Evolutionary conservation across 2,113 vertebrate genomes (phyloP).

Genomic region (Amphilophus citrinellus): DNA sequence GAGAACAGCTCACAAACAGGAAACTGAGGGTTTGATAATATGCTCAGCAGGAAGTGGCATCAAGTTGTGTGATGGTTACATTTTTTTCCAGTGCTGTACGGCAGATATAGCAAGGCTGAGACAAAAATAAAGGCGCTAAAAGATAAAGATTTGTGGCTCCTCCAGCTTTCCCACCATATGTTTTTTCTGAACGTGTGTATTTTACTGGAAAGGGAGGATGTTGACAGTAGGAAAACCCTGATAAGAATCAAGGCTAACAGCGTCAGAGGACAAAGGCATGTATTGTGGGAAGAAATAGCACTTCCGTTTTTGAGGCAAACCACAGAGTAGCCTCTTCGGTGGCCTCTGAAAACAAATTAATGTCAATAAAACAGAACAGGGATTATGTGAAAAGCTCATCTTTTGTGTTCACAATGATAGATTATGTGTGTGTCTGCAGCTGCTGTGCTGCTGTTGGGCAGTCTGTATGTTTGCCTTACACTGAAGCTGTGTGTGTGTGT

Average conservation of each 20-base stretch:
- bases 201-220: conserved; percentile 56
- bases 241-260: conserved; percentile 68
- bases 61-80: conserved; percentile 1
- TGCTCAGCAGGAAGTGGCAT: conserved; percentile 52
- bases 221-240: conserved; percentile 59
- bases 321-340: conserved; percentile 20
- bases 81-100: neutral
- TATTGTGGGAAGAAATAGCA: conserved; percentile 61
- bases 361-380: conserved; percentile 15
- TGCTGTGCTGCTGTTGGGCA: conserved; percentile 46
- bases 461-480: conserved; percentile 70
- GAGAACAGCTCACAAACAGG: conserved; percentile 58
- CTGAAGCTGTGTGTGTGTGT: conserved; percentile 18
- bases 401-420: conserved; percentile 18
- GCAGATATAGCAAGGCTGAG: neutral
- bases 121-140: neutral
- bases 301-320: conserved; percentile 64
- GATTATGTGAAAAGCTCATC: conserved; percentile 53
- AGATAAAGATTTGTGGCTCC: neutral
- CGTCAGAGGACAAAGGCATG: conserved; percentile 61
- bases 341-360: conserved; percentile 48
- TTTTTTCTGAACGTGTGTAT: conserved; percentile 14
- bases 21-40: conserved; percentile 44
- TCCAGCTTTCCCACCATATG: conserved; percentile 3
- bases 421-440: conserved; percentile 21